These are phyloP conservation scores for Atta texana DNA, from an alignment of 1,140 invertebrate genomes.

Conservation along the genomic window DNA sequence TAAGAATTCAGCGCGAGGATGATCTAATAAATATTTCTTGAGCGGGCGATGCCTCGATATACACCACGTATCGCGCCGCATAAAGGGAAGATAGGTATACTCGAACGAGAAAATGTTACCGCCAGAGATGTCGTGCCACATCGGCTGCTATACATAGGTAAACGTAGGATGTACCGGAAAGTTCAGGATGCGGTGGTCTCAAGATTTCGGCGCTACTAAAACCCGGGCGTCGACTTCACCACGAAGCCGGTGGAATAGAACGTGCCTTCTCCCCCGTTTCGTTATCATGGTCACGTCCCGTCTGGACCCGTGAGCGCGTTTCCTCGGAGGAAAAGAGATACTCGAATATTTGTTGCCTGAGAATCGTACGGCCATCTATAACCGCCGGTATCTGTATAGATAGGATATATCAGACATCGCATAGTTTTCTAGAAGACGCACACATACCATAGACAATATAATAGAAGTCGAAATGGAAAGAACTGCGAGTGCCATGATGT, in stretches of 20 bases:
- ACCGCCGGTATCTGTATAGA: constrained; percentile 64
- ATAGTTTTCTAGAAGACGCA: background rate
- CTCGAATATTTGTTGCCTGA: constrained; percentile 73
- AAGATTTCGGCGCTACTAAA: constrained; percentile 68
- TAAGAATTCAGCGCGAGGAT: constrained; percentile 65
- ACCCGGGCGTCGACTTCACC: constrained; percentile 52
- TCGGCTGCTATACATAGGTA: background rate
- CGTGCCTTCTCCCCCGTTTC: constrained; percentile 55
- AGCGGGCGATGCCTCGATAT: constrained; percentile 46
- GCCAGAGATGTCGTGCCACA: background rate
- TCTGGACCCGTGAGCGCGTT: constrained; percentile 69
- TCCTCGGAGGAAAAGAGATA: constrained; percentile 72
- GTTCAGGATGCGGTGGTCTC: background rate
- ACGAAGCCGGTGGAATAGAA: constrained; percentile 41
- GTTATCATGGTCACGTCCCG: constrained; percentile 75
- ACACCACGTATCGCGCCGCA: constrained; percentile 51
- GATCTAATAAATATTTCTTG: constrained; percentile 70
- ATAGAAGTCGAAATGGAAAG: background rate
- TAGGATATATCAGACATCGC: constrained; percentile 33
- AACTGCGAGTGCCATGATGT: background rate
- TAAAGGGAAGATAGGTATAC: constrained; percentile 65
- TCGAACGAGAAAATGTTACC: constrained; percentile 60
- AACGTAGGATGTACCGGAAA: background rate
- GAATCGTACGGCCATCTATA: constrained; percentile 69
- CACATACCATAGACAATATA: background rate